Percentiles rank a stretch among this genome's conserved stretches.
Conservation (phyloP, 2,888 invertebrate species). For the Philereme vetulata region DNA sequence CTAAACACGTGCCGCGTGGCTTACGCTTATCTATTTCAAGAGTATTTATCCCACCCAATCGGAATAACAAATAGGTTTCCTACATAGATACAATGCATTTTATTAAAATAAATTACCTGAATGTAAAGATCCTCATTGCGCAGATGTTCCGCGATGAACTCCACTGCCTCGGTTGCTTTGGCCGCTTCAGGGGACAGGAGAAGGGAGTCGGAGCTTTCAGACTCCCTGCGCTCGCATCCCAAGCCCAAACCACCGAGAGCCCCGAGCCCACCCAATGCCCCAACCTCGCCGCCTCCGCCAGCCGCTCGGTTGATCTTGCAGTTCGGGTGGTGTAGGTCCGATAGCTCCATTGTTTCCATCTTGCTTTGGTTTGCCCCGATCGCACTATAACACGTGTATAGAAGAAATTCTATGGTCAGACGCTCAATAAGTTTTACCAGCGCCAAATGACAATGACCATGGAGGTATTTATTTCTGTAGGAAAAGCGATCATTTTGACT, state of each 20-base stretch:
- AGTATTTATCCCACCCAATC: no score
- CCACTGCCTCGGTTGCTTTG: conserved; percentile 98
- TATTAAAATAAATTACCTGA: conserved; percentile 87
- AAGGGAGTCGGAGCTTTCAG: conserved; percentile 95
- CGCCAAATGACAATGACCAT: background rate
- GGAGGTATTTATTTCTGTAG: no score
- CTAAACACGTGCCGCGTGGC: no score
- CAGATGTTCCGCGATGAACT: conserved; percentile 99
- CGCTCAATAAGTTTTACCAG: background rate
- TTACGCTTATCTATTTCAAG: no score
- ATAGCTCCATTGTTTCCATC: conserved; percentile 96
- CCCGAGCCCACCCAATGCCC: conserved; percentile 82
- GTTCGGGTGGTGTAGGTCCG: conserved; percentile 97
- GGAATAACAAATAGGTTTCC: no score
- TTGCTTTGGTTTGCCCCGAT: conserved; percentile 90
- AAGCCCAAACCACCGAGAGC: conserved; percentile 85
- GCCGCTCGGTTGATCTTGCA: conserved; percentile 96
- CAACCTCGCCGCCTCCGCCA: conserved; percentile 79
- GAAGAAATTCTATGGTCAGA: conserved; percentile 8
- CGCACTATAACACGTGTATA: conserved; percentile 70
- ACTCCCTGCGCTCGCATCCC: conserved; percentile 91
- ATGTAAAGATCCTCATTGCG: conserved; percentile 99
- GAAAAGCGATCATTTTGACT: no score
- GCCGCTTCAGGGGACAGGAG: conserved; percentile 96
- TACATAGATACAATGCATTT: no score